A percentile compares a stretch with the other conserved stretches of the same genome.
These are phyloP conservation scores for Rousettus madagascariensis DNA, from an alignment of 2,797 vertebrate genomes.

Conservation along the genomic window DNA sequence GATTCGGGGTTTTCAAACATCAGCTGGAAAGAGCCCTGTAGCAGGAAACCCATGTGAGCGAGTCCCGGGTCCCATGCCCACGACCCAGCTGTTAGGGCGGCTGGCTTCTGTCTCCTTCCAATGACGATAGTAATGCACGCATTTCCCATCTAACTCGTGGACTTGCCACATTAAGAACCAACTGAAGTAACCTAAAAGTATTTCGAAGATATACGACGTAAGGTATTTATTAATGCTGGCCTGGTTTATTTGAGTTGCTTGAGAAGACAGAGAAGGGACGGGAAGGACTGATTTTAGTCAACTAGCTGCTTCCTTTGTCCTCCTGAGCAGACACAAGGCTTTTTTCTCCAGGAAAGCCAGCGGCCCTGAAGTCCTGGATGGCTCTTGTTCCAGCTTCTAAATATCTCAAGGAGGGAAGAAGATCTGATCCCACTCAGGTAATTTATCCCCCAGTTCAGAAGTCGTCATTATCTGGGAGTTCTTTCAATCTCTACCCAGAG, in stretches of 20 bases:
- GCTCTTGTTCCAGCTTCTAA: background rate
- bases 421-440: background rate
- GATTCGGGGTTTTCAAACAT: background rate
- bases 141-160: background rate
- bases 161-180: background rate
- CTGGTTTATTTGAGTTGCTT: background rate
- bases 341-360: background rate
- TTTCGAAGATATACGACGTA: background rate
- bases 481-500: background rate
- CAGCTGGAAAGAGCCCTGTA: background rate
- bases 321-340: background rate
- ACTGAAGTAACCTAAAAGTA: background rate
- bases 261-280: background rate
- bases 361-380: background rate
- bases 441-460: background rate
- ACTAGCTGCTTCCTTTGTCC: background rate
- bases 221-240: background rate
- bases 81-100: background rate
- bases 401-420: background rate
- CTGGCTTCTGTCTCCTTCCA: background rate
- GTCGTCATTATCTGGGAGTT: background rate
- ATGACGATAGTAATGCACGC: fast-evolving
- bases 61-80: background rate
- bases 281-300: background rate
- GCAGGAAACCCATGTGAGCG: background rate